phyloP scores from a whole-genome alignment of 2,888 invertebrate species.

The Drosophila emarginata region DNA sequence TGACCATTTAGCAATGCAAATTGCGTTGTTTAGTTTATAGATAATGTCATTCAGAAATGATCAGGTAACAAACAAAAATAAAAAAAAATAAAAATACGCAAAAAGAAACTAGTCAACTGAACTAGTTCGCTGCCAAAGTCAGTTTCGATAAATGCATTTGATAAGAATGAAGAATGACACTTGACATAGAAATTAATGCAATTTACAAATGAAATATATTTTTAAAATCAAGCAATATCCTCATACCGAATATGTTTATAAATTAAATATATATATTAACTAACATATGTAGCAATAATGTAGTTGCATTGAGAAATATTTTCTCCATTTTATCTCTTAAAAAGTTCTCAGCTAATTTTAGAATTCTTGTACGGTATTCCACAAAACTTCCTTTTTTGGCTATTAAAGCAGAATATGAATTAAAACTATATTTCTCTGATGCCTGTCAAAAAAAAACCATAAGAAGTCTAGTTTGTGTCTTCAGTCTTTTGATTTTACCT shows the following conservation, averaged over 20 bases:
- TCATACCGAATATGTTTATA: too few relatives aligned
- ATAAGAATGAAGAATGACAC: conserved; percentile 56
- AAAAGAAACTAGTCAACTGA: conserved; percentile 54
- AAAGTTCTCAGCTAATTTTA: too few relatives aligned
- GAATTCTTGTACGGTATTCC: too few relatives aligned
- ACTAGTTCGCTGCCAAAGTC: conserved; percentile 62
- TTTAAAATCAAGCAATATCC: neutral
- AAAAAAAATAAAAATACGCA: conserved; percentile 53
- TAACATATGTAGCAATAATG: too few relatives aligned
- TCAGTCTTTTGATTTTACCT: neutral
- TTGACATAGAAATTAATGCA: conserved; percentile 50
- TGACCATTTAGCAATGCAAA: conserved; percentile 74
- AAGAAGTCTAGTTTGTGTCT: too few relatives aligned
- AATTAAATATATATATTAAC: too few relatives aligned
- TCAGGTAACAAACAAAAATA: conserved; percentile 51
- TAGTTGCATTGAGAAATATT: too few relatives aligned
- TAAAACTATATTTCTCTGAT: too few relatives aligned
- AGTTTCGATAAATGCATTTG: conserved; percentile 55
- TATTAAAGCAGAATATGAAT: too few relatives aligned
- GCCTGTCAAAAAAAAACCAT: too few relatives aligned
- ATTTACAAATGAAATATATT: conserved; percentile 14
- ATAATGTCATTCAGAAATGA: conserved; percentile 75
- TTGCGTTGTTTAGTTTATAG: conserved; percentile 71
- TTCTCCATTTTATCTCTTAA: too few relatives aligned
- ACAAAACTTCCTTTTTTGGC: too few relatives aligned